phyloP scores from a whole-genome alignment of 2,888 invertebrate species.

The Dione vanillae region DNA sequence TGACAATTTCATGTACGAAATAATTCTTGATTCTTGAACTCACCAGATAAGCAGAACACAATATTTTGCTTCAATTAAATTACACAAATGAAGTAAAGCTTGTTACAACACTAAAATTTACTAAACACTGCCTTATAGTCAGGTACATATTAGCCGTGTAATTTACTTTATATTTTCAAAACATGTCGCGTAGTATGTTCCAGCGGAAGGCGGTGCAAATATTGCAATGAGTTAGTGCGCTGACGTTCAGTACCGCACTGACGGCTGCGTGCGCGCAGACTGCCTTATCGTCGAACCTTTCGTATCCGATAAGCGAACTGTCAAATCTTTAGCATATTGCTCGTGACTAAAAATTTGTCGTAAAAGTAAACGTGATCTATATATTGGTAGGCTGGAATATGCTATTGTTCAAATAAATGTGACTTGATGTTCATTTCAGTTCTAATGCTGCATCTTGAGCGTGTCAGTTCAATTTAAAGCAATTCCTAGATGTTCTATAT shows the following conservation, averaged over 20 bases:
- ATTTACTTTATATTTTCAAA: conserved; percentile 63
- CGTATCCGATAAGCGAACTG: conserved; percentile 71
- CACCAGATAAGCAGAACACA: conserved; percentile 26
- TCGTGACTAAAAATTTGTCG: conserved; percentile 31
- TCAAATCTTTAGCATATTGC: conserved; percentile 51
- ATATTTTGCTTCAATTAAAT: conserved; percentile 33
- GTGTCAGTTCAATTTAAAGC: no score
- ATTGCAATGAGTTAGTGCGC: conserved; percentile 56
- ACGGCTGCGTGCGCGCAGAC: conserved; percentile 61
- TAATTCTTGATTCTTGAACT: conserved; percentile 22
- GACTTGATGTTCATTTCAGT: not conserved
- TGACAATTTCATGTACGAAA: conserved; percentile 12
- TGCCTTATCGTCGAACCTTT: conserved; percentile 73
- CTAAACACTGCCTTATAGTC: conserved; percentile 65
- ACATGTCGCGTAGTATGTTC: conserved; percentile 53
- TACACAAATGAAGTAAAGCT: conserved; percentile 59
- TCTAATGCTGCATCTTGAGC: no score
- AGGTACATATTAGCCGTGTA: conserved; percentile 67
- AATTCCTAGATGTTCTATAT: not conserved
- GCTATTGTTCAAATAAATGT: not conserved
- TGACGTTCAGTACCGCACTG: conserved; percentile 71
- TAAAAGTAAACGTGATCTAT: conserved; percentile 2
- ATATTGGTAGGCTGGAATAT: not conserved
- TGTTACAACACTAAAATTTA: conserved; percentile 69
- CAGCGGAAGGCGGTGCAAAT: conserved; percentile 48